These are phyloP conservation scores for Danio choprae DNA, from an alignment of 2,797 vertebrate species.

Conservation along the genomic window DNA sequence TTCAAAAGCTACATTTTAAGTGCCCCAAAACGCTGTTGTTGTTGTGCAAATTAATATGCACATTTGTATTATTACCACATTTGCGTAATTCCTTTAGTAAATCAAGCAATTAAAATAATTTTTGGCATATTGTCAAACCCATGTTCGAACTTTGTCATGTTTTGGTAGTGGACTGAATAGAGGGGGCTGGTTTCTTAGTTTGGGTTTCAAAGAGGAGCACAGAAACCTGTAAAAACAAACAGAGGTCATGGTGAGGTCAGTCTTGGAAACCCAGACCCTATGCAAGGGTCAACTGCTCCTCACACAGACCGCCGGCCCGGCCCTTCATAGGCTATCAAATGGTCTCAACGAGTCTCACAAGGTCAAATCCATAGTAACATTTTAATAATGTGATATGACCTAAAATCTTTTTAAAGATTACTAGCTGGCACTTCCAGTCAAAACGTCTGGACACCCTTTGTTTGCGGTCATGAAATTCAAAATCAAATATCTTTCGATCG, in stretches of 20 bases:
- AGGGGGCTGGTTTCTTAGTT: slow-evolving; percentile 76
- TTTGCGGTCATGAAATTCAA: background rate
- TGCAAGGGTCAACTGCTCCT: slow-evolving; percentile 45
- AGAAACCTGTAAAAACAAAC: slow-evolving; percentile 88
- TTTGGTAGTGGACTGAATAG: slow-evolving; percentile 74
- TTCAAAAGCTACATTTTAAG: too few species aligned
- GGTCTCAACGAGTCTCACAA: slow-evolving; percentile 47
- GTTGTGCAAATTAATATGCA: too few species aligned
- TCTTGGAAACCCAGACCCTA: slow-evolving; percentile 76
- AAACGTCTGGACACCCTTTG: background rate
- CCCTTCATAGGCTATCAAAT: slow-evolving; percentile 52
- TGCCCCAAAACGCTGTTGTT: too few species aligned
- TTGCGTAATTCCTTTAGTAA: background rate
- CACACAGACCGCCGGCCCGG: slow-evolving; percentile 25
- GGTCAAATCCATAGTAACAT: slow-evolving; percentile 62
- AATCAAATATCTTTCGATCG: background rate
- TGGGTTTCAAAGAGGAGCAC: slow-evolving; percentile 82
- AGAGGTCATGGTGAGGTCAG: slow-evolving; percentile 87
- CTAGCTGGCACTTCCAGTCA: background rate
- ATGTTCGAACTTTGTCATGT: slow-evolving; percentile 40
- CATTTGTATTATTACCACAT: background rate
- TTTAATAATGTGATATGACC: slow-evolving; percentile 38
- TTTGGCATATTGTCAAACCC: slow-evolving; percentile 17
- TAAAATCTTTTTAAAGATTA: background rate
- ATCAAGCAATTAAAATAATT: background rate